phyloP scores from a whole-genome alignment of 1,140 invertebrate species.

The Heliconius himera region DNA sequence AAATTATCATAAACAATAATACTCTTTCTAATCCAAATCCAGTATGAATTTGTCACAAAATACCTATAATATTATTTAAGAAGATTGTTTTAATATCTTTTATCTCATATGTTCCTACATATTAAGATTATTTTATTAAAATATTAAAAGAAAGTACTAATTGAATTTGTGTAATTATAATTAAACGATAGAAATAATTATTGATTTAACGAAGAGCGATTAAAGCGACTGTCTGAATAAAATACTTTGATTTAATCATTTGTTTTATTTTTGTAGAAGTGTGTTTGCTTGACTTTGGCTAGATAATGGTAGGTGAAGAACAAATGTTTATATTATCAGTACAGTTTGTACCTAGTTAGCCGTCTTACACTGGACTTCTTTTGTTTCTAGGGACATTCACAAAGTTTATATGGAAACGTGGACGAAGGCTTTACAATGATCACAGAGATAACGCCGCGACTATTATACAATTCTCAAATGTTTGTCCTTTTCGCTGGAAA shows the following conservation, averaged over 20 bases:
- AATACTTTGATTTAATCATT: background rate
- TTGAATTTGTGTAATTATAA: background rate
- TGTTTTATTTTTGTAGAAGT: background rate
- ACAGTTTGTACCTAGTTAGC: background rate
- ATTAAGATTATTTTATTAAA: background rate
- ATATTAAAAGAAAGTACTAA: background rate
- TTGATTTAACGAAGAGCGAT: background rate
- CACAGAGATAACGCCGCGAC: constrained; percentile 71
- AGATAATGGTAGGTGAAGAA: background rate
- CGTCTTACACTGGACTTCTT: constrained; percentile 21
- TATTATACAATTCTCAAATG: constrained; percentile 70
- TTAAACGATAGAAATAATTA: background rate
- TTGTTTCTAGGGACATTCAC: constrained; percentile 30
- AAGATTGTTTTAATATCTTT: background rate
- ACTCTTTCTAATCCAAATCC: background rate
- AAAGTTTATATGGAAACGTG: constrained; percentile 63
- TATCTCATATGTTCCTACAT: background rate
- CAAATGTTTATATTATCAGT: background rate
- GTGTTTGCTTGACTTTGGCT: constrained; percentile 3
- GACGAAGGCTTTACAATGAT: constrained; percentile 65
- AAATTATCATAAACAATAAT: background rate
- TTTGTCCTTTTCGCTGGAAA: constrained; percentile 68
- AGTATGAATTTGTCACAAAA: background rate
- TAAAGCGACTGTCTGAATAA: background rate
- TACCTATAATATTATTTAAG: background rate